Base-by-base conservation (phyloP, 2,888 invertebrate species). In the Rhamnusium bicolor region DNA sequence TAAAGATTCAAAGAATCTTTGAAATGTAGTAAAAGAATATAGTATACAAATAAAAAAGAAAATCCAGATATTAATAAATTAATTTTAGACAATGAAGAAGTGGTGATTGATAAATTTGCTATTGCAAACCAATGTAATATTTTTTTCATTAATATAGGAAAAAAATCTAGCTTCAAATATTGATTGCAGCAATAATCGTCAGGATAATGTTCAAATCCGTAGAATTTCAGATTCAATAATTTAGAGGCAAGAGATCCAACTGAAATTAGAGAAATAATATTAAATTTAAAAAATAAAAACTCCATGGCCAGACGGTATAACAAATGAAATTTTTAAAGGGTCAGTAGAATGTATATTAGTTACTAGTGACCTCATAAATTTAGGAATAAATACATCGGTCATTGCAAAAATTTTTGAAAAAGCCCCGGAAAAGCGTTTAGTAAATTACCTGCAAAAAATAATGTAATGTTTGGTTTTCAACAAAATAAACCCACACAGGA, bases 251-350 rank as follows among this genome's bases (percentile, higher is more conserved):
- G 53, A 8, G 29, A 65, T 65, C 21, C 47, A 29, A 21, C 24
- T 8, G 53, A 65, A 65, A 16, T 51, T 1, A 65, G 27, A 29
- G 29, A 51, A 51, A 14, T 51, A n/a, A 65, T 65, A n/a, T 51
- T 18, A n/a, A 8, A n/a, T 29, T 24, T 53, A 16, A 53, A 51
- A 65, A 51, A 53, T 53, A 16, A 65, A 51, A 65, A 65, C 65
- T 1, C 51, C 53, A 21, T 49, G 53, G 49, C 21, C n/a, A n/a
- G 65, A 65, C 19, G 53, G 53, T 54, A 54, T 67, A 19, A 67
- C 53, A 53, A 40, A 32, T 53, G 67, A 67, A 32, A 56, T 19
- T 32, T 21, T 67, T 10, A 67, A 67, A 56, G 12, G 19, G 8
- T 40, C 19, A n/a, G 18, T 19, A 16, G 2, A 21, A 1, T 10